Percentiles rank a stretch among this genome's conserved stretches.
Evolutionary conservation across 2,113 vertebrate species (phyloP).

Genomic region (Pampusana beccarii): DNA sequence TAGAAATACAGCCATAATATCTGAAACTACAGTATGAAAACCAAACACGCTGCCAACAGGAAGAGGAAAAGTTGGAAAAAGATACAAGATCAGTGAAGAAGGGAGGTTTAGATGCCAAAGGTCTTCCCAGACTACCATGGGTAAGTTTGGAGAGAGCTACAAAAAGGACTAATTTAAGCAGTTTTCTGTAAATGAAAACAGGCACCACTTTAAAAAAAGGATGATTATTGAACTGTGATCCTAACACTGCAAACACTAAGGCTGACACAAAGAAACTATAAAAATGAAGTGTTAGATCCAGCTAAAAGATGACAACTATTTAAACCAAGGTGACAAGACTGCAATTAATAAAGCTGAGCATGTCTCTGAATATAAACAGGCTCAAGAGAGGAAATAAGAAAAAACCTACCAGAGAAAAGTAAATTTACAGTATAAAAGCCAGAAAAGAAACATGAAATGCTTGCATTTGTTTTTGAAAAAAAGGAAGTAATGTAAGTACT

Average conservation of each 20-base stretch:
- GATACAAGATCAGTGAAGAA: background rate
- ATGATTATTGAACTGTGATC: background rate
- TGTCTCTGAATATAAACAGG: background rate
- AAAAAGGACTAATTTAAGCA: background rate
- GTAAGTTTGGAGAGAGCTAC: background rate
- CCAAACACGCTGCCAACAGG: background rate
- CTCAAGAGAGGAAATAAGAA: background rate
- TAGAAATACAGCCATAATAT: background rate
- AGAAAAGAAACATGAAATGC: background rate
- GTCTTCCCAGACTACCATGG: background rate
- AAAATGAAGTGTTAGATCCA: background rate
- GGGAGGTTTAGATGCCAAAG: background rate
- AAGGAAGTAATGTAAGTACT: background rate
- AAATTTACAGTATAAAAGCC: background rate
- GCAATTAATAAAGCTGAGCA: background rate
- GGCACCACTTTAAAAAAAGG: background rate
- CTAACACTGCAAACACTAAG: background rate
- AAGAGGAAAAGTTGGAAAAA: background rate
- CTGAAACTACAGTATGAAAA: background rate
- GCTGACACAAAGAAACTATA: background rate
- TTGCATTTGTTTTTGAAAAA: background rate
- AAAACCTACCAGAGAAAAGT: background rate
- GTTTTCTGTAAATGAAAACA: background rate
- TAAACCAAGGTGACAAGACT: background rate
- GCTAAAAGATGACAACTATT: background rate